Evolutionary conservation across 2,113 vertebrate genomes (phyloP), one percentile per base, ranked within the genome.

Genomic region (Leptobrachium ailaonicum): DNA sequence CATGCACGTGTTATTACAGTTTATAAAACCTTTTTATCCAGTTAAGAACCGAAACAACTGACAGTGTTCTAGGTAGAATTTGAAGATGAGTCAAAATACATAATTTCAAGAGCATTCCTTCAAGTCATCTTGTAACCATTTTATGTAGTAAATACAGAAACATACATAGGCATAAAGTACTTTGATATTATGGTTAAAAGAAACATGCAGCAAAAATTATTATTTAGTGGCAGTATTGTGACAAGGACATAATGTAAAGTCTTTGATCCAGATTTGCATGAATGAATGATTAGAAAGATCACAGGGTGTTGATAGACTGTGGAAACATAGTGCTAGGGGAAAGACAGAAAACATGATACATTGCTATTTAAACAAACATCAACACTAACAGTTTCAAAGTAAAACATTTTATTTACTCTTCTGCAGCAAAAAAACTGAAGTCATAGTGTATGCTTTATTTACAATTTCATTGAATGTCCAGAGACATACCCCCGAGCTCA

Each of bases 221-320:
- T 77, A 11, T 76, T 44, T 60, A 44, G 50, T 77, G 66, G n/a
- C 41, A 60, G 1, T 50, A 54, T 77, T 58, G 44, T 77, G 75
- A 53, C 53, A 32, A 53, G 32, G 66, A 77, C 41, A 60, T 41
- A 47, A 43, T 54, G 56, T 69, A 14, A 9, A 60, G 8, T 14
- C 47, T 43, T 77, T 77, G 66, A 69, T 60, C 10, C 8, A 4
- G 47, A 5, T 68, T 68, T 44, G 50, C 42, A 60, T 67, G 50
- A 10, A 41, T 76, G 53, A 68, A 41, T 12, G 64, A 56, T 12
- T 66, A 43, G n/a, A 40, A 45, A 53, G 32, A 76, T 76, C 63
- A 67, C 64, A 66, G 41, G 66, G 41, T 67, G 53, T 13, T 76
- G 75, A 76, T 41, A 13, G 64, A 47, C 67, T 76, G 41, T 67